Evolutionary conservation across 2,888 invertebrate species (phyloP), one percentile per base, ranked within the genome.

Genomic region (Chloromyia formosa): DNA sequence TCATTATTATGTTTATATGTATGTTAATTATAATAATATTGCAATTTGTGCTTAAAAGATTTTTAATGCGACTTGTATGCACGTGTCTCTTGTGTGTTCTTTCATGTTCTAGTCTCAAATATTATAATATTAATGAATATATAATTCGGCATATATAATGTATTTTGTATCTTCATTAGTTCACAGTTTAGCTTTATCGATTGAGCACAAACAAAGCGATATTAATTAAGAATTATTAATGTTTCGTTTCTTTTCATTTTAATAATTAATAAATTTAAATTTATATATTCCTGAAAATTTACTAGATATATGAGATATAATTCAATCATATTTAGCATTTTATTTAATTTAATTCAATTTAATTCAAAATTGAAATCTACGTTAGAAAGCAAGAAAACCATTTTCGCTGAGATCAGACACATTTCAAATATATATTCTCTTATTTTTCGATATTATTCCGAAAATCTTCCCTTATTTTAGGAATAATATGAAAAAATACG

Each of bases 171-270:
- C 77, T 75, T 62, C 20, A 66, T 77, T 76, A 81, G 83, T 82
- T 84, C 84, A 84, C 84, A 84, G 84, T 82, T 83, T 84, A 83
- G 84, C 84, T 84, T 84, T 81, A 83, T 83, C 82, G 81, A 82
- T 83, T 84, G 84, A 84, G 84, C 84, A 83, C 83, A 82, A 82
- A 80, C 82, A 83, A 83, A 62, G 73, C 82, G 82, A 81, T 81
- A 69, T 74, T 75, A 75, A 72, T 45, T 35, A 35, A 35, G 78
- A 81, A 80, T 77, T 4, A 35, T 35, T 35, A 35, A 35, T 78
- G 12, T 58, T n/a, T n/a, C 10, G 49, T 35, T 35, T 35, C 7
- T 35, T 35, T 35, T 35, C 3, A 40, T 61, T 45, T 20, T 20
- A 60, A 42, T 73, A 4, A 4, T 20, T 27, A 60, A 61, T 60